Base-by-base conservation (phyloP, 1,140 invertebrate species). In the Drosophila bifasciata region DNA sequence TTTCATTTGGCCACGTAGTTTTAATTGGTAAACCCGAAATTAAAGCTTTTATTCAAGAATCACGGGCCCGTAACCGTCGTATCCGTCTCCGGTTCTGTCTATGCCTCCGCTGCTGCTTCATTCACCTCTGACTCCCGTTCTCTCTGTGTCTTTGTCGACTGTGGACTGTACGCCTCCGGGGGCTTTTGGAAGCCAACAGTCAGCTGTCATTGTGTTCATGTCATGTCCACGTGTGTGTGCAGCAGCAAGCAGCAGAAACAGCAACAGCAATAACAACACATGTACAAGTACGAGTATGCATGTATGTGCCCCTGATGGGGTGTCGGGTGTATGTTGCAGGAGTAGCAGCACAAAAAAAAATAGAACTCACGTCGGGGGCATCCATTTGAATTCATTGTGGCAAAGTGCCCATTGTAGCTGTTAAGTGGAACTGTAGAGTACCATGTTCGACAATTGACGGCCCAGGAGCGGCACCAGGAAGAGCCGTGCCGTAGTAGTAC, bases 381-480 rank as follows among this genome's bases (percentile, higher is more conserved):
- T 88, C 83, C 83, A 88, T 88, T 88, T 88, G 83, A 88, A 85
- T 85, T 89, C 80, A 89, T 90, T 89, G 78, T 80, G 80, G 86
- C 86, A 86, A 89, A 89, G 86, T 90, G 86, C 81, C 81, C 86
- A 89, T 81, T 89, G 86, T 90, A 89, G 86, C 86, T 90, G 86
- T 88, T 89, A 89, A 89, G 86, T 89, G 86, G 81, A 89, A 89
- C 86, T 90, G 86, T 84, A 90, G 86, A 81, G 86, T 80, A 86
- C 74, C 86, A 90, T 90, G 81, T 90, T 90, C 86, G 86, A 90
- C 86, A 90, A 89, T 89, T 89, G 86, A 89, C 86, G 83, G 83
- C 78, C 80, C 80, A 79, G 76, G 71, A 77, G 50, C 71, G 63
- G 53, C 48, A 52, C 5, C 50, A 43, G 53, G 62, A 57, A 43